These are phyloP conservation scores for Misgurnus anguillicaudatus DNA, from an alignment of 2,113 vertebrate genomes.

Conservation along the genomic window DNA sequence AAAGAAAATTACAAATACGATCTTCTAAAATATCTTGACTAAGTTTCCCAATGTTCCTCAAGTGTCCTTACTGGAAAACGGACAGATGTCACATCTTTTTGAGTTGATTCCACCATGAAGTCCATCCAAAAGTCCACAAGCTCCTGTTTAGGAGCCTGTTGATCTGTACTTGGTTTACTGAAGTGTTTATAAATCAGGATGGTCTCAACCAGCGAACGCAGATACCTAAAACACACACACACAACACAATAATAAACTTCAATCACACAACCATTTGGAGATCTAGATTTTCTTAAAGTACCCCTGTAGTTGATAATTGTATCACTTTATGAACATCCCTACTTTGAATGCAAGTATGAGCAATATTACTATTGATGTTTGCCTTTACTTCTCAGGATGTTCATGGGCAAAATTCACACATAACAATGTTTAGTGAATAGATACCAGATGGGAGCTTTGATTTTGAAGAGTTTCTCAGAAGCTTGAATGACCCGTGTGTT, in stretches of 20 bases:
- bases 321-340: no score
- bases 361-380: background rate
- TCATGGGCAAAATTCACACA: no score
- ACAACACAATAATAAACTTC: background rate
- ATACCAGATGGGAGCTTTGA: constrained; percentile 96
- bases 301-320: no score
- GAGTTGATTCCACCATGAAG: constrained; percentile 94
- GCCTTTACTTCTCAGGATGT: no score
- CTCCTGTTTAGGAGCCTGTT: constrained; percentile 84
- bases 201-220: constrained; percentile 92
- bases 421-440: constrained; percentile 1
- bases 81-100: constrained; percentile 90
- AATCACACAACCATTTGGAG: background rate
- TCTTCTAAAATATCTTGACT: no score
- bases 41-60: no score
- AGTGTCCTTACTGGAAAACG: constrained; percentile 88
- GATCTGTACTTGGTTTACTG: constrained; percentile 84
- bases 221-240: constrained; percentile 80
- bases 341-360: no score
- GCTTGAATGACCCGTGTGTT: constrained; percentile 91
- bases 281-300: no score
- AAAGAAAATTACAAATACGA: no score
- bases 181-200: constrained; percentile 96
- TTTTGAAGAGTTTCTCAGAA: constrained; percentile 96
- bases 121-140: constrained; percentile 99